phyloP scores from a whole-genome alignment of 2,888 invertebrate genomes.

The Machimus rusticus region DNA sequence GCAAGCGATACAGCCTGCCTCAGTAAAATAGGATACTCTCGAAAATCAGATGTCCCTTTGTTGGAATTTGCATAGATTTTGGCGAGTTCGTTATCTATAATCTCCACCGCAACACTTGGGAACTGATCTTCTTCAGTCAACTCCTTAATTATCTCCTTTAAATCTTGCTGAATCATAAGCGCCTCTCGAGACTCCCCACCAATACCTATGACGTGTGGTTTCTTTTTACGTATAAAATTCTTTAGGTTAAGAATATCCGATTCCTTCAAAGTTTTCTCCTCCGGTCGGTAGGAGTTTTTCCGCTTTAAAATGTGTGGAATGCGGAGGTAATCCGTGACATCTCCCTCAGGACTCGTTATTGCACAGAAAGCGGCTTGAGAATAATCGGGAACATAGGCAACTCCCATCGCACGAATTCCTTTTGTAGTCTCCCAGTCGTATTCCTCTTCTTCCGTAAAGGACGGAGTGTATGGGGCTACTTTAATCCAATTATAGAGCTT shows the following conservation, averaged over 20 bases:
- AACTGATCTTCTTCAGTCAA: constrained; percentile 86
- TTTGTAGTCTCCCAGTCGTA: constrained; percentile 85
- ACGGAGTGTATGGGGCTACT: constrained; percentile 76
- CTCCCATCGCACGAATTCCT: constrained; percentile 85
- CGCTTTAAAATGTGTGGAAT: constrained; percentile 86
- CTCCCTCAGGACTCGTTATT: constrained; percentile 86
- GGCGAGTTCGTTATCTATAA: constrained; percentile 92
- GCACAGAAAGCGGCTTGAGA: constrained; percentile 88
- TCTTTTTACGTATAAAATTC: constrained; percentile 87
- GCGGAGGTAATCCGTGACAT: constrained; percentile 89
- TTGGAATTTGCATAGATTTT: constrained; percentile 92
- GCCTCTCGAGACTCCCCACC: constrained; percentile 93
- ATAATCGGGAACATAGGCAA: constrained; percentile 87
- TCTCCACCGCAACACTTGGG: constrained; percentile 85
- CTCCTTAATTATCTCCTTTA: constrained; percentile 76
- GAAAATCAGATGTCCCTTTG: constrained; percentile 84
- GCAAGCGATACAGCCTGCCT: constrained; percentile 94
- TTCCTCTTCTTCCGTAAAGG: constrained; percentile 82
- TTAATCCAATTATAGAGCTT: constrained; percentile 92
- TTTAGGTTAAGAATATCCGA: constrained; percentile 73
- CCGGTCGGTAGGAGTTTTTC: constrained; percentile 74
- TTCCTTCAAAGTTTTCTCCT: constrained; percentile 73
- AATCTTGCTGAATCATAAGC: constrained; percentile 78
- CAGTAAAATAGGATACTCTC: constrained; percentile 90
- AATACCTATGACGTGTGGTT: constrained; percentile 92